Evolutionary conservation across 1,140 invertebrate genomes (phyloP).

Genomic region (Heliothis subflexa): DNA sequence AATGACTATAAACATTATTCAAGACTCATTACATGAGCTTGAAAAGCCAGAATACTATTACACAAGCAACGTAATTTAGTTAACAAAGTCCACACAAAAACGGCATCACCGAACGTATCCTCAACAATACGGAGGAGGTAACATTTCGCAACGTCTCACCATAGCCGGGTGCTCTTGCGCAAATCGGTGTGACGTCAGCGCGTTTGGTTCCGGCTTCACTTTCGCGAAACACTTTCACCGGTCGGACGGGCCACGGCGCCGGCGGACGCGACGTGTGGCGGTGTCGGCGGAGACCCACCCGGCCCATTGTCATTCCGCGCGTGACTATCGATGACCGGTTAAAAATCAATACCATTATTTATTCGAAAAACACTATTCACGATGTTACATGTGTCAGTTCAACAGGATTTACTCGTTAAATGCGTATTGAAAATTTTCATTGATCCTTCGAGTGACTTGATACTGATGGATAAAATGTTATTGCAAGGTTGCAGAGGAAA

Average conservation of each 20-base stretch:
- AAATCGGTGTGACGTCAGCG: conserved; percentile 79
- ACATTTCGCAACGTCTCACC: conserved; percentile 72
- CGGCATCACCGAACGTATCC: conserved; percentile 52
- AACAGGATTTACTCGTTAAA: neutral
- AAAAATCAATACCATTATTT: conserved; percentile 40
- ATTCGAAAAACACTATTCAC: conserved; percentile 15
- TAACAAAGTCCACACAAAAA: conserved; percentile 56
- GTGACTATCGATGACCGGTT: conserved; percentile 43
- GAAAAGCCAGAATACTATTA: conserved; percentile 38
- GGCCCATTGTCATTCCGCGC: conserved; percentile 61
- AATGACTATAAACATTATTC: conserved; percentile 40
- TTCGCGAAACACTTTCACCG: conserved; percentile 84
- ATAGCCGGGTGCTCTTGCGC: conserved; percentile 72
- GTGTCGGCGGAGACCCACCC: neutral
- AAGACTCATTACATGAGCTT: conserved; percentile 39
- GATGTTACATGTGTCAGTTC: conserved; percentile 4
- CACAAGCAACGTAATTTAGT: conserved; percentile 48
- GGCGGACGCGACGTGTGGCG: conserved; percentile 48
- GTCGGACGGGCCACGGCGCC: conserved; percentile 58
- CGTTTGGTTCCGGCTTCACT: conserved; percentile 81
- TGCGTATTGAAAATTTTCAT: neutral
- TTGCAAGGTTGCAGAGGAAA: neutral
- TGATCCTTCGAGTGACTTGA: neutral
- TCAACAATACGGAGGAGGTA: conserved; percentile 61
- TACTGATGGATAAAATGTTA: neutral